Percentiles rank a stretch among this genome's conserved stretches.
Evolutionary conservation across 2,888 invertebrate species (phyloP).

Genomic region (Acronicta alni): DNA sequence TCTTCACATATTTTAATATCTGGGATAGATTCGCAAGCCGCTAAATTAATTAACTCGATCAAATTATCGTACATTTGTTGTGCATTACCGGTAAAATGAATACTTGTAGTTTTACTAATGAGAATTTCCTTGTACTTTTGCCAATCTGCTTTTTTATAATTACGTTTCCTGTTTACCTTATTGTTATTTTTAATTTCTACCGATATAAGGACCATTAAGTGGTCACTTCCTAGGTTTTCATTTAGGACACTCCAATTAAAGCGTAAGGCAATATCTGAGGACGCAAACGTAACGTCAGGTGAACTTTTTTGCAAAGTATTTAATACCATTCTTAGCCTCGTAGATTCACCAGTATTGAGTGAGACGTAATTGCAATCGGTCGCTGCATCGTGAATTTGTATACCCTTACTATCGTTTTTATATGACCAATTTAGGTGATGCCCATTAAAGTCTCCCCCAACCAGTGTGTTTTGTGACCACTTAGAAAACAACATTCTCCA

Average conservation of each 20-base stretch:
- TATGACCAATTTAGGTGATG: neutral
- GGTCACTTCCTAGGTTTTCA: conserved; percentile 8
- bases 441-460: neutral
- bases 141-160: conserved; percentile 13
- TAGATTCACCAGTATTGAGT: neutral
- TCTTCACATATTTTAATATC: neutral
- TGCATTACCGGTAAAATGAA: neutral
- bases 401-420: neutral
- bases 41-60: conserved; percentile 3
- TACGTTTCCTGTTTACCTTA: neutral
- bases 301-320: conserved; percentile 3
- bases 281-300: conserved; percentile 7
- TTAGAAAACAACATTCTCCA: conserved; percentile 5
- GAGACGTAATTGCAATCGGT: conserved; percentile 2
- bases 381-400: conserved; percentile 9
- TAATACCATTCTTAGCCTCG: conserved; percentile 2
- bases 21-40: conserved; percentile 3
- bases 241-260: conserved; percentile 1
- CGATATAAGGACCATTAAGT: conserved; percentile 4
- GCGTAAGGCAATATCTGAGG: conserved; percentile 8
- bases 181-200: neutral
- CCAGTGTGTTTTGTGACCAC: conserved; percentile 23
- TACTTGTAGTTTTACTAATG: neutral
- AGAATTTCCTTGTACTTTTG: neutral
- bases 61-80: conserved; percentile 9